These are phyloP conservation scores for Anaspis maculata DNA, from an alignment of 2,888 invertebrate genomes.

Conservation along the genomic window DNA sequence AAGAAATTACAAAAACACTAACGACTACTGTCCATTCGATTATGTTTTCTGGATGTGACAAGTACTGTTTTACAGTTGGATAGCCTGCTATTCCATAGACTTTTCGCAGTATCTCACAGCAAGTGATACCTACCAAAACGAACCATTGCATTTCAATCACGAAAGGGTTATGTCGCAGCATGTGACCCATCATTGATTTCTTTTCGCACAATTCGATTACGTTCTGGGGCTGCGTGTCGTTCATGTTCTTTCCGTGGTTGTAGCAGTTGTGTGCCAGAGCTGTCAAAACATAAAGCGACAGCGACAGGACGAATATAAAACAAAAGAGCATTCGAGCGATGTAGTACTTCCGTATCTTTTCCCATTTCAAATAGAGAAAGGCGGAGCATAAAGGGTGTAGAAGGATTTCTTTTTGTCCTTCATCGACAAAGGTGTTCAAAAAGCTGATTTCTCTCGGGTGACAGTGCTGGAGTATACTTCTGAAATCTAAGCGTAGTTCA, in stretches of 20 bases:
- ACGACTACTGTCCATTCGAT: constrained; percentile 83
- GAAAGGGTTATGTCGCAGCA: constrained; percentile 64
- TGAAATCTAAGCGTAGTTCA: constrained; percentile 73
- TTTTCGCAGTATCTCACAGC: constrained; percentile 72
- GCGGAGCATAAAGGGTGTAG: constrained; percentile 83
- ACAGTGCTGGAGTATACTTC: constrained; percentile 73
- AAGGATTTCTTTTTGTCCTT: constrained; percentile 80
- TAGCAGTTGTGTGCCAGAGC: constrained; percentile 79
- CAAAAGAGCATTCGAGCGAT: constrained; percentile 71
- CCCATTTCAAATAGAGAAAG: constrained; percentile 83
- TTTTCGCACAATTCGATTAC: constrained; percentile 69
- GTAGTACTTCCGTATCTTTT: constrained; percentile 82
- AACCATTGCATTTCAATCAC: constrained; percentile 81
- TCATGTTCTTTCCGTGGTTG: constrained; percentile 68
- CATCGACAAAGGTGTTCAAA: constrained; percentile 78
- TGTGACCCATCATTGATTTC: constrained; percentile 67
- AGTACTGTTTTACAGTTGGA: constrained; percentile 71
- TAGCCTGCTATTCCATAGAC: constrained; percentile 76
- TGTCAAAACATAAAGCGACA: constrained; percentile 75
- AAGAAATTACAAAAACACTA: constrained; percentile 76
- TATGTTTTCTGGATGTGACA: constrained; percentile 76
- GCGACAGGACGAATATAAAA: constrained; percentile 68
- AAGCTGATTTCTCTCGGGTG: constrained; percentile 80
- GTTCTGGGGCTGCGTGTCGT: constrained; percentile 55
- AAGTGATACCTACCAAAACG: constrained; percentile 67